A percentile compares a stretch with the other conserved stretches of the same genome.
Evolutionary conservation across 2,888 invertebrate species (phyloP).

Genomic region (Catocala nupta): DNA sequence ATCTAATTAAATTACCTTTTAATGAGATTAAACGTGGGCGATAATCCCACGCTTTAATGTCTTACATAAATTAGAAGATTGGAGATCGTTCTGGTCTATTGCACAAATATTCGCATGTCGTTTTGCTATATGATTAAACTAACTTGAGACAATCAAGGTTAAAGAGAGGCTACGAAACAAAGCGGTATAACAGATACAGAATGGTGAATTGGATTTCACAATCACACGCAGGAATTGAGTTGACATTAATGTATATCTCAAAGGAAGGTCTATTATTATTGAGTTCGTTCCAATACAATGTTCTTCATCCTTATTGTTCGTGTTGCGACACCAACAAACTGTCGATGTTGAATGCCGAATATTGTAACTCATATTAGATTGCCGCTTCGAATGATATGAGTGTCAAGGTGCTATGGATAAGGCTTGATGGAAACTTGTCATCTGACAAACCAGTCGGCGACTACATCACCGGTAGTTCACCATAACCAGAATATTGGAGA

Average conservation of each 20-base stretch:
- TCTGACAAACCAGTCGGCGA: conserved; percentile 12
- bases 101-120: conserved; percentile 8
- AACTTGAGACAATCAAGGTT: conserved; percentile 17
- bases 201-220: conserved; percentile 3
- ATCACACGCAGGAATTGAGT: not conserved
- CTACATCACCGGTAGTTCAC: conserved; percentile 24
- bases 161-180: conserved; percentile 10
- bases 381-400: conserved; percentile 65
- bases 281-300: conserved; percentile 1
- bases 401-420: conserved; percentile 73
- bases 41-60: conserved; percentile 16
- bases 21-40: conserved; percentile 10
- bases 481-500: conserved; percentile 27
- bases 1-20: conserved; percentile 2
- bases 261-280: conserved; percentile 8
- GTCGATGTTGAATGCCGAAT: conserved; percentile 67
- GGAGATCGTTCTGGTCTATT: conserved; percentile 15
- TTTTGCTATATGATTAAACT: conserved; percentile 9
- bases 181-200: not conserved
- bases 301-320: conserved; percentile 30
- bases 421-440: conserved; percentile 25
- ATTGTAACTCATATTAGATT: conserved; percentile 70
- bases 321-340: conserved; percentile 45
- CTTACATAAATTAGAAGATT: conserved; percentile 31
- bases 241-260: conserved; percentile 4